phyloP scores from a whole-genome alignment of 2,113 vertebrate genomes.

The Camelus dromedarius region DNA sequence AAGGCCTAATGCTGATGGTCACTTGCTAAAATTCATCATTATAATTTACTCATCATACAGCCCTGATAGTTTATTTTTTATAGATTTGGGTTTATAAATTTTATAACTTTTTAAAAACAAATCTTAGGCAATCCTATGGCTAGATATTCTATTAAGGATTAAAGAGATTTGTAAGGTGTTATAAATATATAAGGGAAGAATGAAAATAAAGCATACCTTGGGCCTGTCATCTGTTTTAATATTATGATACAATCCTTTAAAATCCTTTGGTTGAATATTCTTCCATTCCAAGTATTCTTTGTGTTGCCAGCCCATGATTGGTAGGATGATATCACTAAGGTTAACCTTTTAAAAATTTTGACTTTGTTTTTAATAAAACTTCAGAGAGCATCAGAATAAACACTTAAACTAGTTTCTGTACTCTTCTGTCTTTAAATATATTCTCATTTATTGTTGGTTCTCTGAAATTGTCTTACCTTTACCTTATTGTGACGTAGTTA shows the following conservation, averaged over 20 bases:
- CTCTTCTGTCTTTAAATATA: neutral
- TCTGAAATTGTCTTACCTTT: conserved; percentile 1
- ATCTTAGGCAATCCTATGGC: neutral
- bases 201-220: neutral
- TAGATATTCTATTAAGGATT: neutral
- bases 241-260: conserved; percentile 43
- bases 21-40: neutral
- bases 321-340: neutral
- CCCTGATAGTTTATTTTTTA: neutral
- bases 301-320: neutral
- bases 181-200: neutral
- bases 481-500: neutral
- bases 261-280: neutral
- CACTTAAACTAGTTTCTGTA: neutral
- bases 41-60: neutral
- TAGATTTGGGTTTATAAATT: neutral
- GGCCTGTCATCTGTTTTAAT: neutral
- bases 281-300: neutral
- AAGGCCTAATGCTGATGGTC: neutral
- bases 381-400: neutral
- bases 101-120: neutral
- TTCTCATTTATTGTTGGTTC: neutral
- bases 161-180: neutral
- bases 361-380: neutral
- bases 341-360: neutral